Conservation (phyloP, 2,797 vertebrate species). For the Pelochelys cantorii region DNA sequence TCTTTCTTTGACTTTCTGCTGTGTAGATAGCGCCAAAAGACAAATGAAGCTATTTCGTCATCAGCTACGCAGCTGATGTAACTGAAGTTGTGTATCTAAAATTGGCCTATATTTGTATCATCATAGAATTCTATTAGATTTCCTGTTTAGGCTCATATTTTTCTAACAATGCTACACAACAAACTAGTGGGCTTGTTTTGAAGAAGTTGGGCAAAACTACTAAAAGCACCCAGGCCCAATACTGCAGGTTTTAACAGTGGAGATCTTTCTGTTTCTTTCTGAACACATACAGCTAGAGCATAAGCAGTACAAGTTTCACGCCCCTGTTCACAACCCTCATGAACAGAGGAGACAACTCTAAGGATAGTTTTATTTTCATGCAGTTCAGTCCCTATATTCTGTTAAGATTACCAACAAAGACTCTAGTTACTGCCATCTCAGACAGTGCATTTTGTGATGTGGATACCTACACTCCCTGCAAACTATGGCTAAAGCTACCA, state of each 20-base stretch:
- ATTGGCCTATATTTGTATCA: background rate
- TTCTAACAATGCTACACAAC: background rate
- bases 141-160: background rate
- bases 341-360: background rate
- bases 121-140: background rate
- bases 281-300: background rate
- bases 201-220: background rate
- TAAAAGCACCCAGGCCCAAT: background rate
- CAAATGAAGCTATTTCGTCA: too few relatives aligned
- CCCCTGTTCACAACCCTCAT: background rate
- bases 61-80: too few relatives aligned
- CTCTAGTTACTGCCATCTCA: background rate
- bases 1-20: too few relatives aligned
- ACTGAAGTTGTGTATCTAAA: background rate
- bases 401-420: background rate
- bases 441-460: background rate
- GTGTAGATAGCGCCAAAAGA: too few relatives aligned
- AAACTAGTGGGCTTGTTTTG: background rate
- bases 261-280: background rate
- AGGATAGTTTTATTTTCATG: background rate
- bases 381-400: background rate
- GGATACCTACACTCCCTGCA: background rate
- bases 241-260: background rate
- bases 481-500: background rate
- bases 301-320: background rate